Percentiles rank a stretch among this genome's conserved stretches.
Conservation (phyloP, 2,888 invertebrate species). For the Bimastos eiseni region DNA sequence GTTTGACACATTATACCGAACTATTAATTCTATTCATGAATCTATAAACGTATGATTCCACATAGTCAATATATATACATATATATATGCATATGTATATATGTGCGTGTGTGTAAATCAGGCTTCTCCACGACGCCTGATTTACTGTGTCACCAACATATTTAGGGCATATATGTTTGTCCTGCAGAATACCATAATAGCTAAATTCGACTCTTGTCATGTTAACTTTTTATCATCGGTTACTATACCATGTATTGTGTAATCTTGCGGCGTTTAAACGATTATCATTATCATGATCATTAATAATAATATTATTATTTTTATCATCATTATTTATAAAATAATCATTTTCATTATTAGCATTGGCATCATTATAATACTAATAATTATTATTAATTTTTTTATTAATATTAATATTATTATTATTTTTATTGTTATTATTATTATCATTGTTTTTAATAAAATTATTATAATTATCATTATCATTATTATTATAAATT, state of each 20-base stretch:
- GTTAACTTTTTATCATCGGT: too few species aligned
- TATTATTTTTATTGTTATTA: constrained; percentile 35
- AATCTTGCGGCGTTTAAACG: too few species aligned
- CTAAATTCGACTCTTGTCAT: too few species aligned
- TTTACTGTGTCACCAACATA: background rate
- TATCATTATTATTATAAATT: background rate
- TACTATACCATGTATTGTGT: background rate
- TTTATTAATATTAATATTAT: constrained; percentile 29
- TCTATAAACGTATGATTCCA: background rate
- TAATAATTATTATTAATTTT: constrained; percentile 35
- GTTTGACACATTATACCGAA: background rate
- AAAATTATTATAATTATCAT: constrained; percentile 15
- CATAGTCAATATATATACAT: too few species aligned
- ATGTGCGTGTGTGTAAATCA: too few species aligned
- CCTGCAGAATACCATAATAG: too few species aligned
- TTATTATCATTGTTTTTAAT: too few species aligned
- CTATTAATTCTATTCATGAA: too few species aligned
- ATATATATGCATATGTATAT: too few species aligned
- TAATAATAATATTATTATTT: background rate
- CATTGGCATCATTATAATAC: too few species aligned
- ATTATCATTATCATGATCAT: background rate
- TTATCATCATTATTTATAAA: background rate
- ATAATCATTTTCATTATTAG: constrained; percentile 20
- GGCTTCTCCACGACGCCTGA: background rate
- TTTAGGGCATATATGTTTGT: too few species aligned